Conservation (phyloP, 2,113 vertebrate genomes). For the Ciconia stormi region DNA sequence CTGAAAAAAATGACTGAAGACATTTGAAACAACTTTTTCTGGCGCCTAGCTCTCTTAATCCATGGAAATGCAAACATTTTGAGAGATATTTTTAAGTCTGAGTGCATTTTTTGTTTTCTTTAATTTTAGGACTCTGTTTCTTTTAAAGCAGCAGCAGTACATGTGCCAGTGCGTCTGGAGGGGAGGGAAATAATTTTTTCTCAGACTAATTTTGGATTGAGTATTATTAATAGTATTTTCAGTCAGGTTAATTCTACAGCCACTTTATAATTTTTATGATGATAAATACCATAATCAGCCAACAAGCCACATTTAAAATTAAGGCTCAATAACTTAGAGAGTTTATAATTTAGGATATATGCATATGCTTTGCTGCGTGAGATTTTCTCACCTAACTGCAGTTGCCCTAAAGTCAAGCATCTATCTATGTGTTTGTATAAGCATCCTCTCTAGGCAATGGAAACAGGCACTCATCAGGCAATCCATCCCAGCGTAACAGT, state of each 20-base stretch:
- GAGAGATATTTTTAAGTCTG: background rate
- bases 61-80: constrained; percentile 44
- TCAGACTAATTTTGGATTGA: background rate
- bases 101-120: background rate
- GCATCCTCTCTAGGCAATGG: background rate
- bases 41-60: background rate
- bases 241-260: background rate
- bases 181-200: background rate
- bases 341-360: background rate
- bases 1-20: background rate
- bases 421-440: background rate
- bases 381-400: background rate
- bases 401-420: background rate
- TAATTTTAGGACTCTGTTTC: background rate
- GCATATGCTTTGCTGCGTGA: background rate
- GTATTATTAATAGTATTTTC: background rate
- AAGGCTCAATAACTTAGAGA: background rate
- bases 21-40: constrained; percentile 27
- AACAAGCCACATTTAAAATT: background rate
- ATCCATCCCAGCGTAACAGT: background rate
- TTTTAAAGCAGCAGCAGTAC: background rate
- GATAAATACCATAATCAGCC: background rate
- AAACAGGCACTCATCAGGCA: background rate
- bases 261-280: background rate
- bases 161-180: background rate